Evolutionary conservation across 2,888 invertebrate species (phyloP), one percentile per base, ranked within the genome.

Genomic region (Ornithoptera alexandrae): DNA sequence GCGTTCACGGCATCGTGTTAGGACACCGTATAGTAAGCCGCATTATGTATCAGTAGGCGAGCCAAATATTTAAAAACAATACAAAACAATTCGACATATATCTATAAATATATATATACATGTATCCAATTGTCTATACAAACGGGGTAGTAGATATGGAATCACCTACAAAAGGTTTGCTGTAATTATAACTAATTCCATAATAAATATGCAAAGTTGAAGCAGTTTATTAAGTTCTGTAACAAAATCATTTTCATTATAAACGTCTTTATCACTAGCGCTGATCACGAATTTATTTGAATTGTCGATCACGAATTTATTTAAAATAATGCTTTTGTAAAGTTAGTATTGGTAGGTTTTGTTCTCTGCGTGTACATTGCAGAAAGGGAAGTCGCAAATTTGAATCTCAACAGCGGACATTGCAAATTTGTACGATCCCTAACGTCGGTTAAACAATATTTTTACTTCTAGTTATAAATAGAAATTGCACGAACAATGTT

Each of bases 371-470:
- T 73, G 70, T 74, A 79, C 80, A 84, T 81, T 82, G 83, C 84
- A 84, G 83, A 82, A 83, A 77, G 76, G 83, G 83, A 86, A 83
- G 79, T 82, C 71, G 78, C 78, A 78, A 81, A 85, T 84, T 86
- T 79, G 74, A 79, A 78, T 83, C 84, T 79, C 75, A 74, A 65
- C 75, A 78, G 75, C 80, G 76, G 78, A 76, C 74, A 74, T 50
- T 56, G 68, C 68, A 42, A 67, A 71, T 69, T 63, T 66, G 59
- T 63, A 60, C 53, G 62, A 53, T 20, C 69, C 50, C 36, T 59
- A 36, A 58, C 57, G 42, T 39, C 62, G 57, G 50, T 50, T 46
- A 12, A 10, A 61, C 24, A 56, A 53, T 61, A 62, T 42, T 58
- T 15, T 53, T 18, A 58, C 42, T 58, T 57, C 2, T 15, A 17